A percentile compares a stretch with the other conserved stretches of the same genome.
Evolutionary conservation across 2,888 invertebrate genomes (phyloP).

Genomic region (Diploptera punctata): DNA sequence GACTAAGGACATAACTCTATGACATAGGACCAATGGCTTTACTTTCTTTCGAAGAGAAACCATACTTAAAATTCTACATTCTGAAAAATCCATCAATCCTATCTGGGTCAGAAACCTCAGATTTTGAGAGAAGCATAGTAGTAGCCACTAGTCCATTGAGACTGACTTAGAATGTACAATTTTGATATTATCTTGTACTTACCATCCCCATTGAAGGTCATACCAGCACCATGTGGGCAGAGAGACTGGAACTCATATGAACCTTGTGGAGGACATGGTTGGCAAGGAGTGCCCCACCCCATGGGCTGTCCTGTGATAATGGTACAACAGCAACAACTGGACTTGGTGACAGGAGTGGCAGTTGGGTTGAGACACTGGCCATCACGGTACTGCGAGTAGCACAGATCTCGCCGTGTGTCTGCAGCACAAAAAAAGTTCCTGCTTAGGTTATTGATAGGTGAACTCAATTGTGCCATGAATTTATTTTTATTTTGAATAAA

Average conservation of each 20-base stretch:
- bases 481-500: too few species aligned
- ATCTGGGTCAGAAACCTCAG: too few species aligned
- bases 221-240: conserved; percentile 80
- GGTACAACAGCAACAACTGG: conserved; percentile 84
- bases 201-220: conserved; percentile 81
- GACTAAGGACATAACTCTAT: too few species aligned
- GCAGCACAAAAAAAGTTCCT: conserved; percentile 42
- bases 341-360: conserved; percentile 78
- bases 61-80: too few species aligned
- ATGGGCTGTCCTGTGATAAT: conserved; percentile 68
- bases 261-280: conserved; percentile 75
- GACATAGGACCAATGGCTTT: too few species aligned
- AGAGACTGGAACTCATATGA: conserved; percentile 72
- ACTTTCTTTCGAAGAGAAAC: too few species aligned
- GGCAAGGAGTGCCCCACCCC: conserved; percentile 84
- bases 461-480: background rate
- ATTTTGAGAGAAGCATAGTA: too few species aligned
- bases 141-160: too few species aligned
- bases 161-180: too few species aligned
- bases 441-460: background rate
- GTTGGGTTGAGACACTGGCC: conserved; percentile 81
- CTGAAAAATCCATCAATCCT: too few species aligned
- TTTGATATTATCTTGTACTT: too few species aligned
- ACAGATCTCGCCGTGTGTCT: conserved; percentile 84
- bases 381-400: conserved; percentile 79